Percentiles rank a stretch among this genome's conserved stretches.
Conservation (phyloP, 2,797 vertebrate species). For the Acanthurus tractus region DNA sequence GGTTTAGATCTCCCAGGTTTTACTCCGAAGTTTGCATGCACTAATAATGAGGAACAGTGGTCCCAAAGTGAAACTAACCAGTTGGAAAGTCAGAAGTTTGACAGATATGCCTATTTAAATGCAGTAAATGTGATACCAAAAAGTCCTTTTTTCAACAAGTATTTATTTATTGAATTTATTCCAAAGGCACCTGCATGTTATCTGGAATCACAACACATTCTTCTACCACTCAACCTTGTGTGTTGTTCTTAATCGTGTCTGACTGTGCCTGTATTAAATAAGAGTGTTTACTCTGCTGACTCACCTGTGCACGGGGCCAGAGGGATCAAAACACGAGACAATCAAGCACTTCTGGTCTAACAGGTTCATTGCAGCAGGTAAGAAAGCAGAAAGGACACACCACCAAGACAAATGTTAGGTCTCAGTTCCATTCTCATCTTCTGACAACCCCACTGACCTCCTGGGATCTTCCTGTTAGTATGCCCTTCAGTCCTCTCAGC, state of each 20-base stretch:
- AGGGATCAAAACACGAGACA: conserved; percentile 9
- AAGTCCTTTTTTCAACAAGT: not conserved
- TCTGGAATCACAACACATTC: not conserved
- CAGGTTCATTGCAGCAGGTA: conserved; percentile 32
- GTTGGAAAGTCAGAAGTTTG: not conserved
- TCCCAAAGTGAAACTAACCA: conserved; percentile 26
- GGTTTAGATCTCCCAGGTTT: not conserved
- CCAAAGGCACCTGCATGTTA: not conserved
- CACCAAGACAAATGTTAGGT: not conserved
- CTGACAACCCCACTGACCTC: conserved; percentile 16
- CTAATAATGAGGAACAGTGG: conserved; percentile 23
- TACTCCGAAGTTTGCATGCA: conserved; percentile 1
- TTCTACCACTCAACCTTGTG: not conserved
- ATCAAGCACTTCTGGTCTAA: conserved; percentile 53
- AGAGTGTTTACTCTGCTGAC: conserved; percentile 16
- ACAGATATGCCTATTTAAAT: not conserved
- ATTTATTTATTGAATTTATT: not conserved
- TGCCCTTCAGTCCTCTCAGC: not conserved
- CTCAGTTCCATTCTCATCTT: not conserved
- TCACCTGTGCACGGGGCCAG: conserved; percentile 1
- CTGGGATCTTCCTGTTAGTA: not conserved
- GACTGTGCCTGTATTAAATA: not conserved
- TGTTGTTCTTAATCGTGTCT: not conserved
- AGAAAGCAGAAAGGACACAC: not conserved
- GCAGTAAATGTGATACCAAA: not conserved